Evolutionary conservation across 2,113 vertebrate species (phyloP).

Genomic region (Apus apus): DNA sequence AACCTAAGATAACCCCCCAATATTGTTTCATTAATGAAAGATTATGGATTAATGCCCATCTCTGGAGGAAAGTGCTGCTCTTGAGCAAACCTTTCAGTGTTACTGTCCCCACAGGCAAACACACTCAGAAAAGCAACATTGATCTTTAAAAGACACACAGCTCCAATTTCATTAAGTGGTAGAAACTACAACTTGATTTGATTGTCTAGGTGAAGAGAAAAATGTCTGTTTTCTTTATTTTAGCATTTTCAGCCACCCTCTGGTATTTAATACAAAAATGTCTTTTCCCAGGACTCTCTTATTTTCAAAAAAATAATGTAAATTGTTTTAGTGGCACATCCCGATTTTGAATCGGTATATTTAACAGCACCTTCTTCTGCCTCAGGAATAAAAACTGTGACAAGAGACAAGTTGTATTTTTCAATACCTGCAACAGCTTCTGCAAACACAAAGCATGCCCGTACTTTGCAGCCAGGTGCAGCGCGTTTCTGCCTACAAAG

Average conservation of each 20-base stretch:
- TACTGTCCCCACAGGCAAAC: not conserved
- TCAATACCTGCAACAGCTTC: slow-evolving; percentile 92
- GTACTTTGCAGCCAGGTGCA: slow-evolving; percentile 92
- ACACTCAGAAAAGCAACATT: not conserved
- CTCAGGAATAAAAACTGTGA: not conserved
- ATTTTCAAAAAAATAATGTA: not conserved
- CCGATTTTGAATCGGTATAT: not conserved
- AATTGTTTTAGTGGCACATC: fast-evolving
- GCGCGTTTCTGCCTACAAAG: slow-evolving; percentile 88
- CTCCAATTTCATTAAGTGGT: not conserved
- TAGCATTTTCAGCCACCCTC: not conserved
- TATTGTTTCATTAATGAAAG: not conserved
- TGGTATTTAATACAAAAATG: not conserved
- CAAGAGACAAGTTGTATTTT: not conserved
- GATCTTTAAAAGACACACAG: not conserved
- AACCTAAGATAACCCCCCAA: not conserved
- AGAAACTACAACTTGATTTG: not conserved
- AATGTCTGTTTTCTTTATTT: not conserved
- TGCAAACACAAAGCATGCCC: slow-evolving; percentile 92
- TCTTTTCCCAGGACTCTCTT: not conserved
- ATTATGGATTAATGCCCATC: not conserved
- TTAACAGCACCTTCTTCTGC: not conserved
- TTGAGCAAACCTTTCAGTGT: not conserved
- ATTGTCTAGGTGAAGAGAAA: not conserved
- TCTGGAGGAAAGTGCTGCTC: not conserved